Conservation (phyloP, 2,113 vertebrate genomes). For the Himantopus leucocephalus region DNA sequence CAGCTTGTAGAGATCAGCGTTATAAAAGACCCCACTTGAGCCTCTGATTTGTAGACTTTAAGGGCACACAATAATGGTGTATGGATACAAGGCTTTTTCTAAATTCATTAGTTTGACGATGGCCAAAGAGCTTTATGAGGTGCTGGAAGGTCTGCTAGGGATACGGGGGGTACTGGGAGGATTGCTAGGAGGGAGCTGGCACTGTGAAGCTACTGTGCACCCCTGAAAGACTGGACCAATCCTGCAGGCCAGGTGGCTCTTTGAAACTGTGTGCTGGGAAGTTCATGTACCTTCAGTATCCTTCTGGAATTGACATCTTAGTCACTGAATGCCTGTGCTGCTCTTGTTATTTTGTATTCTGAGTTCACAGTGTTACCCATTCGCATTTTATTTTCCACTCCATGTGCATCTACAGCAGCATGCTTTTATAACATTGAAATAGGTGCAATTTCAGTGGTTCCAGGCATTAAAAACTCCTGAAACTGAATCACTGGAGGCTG, state of each 20-base stretch:
- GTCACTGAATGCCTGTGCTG: neutral
- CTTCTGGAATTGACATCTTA: neutral
- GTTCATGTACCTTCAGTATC: neutral
- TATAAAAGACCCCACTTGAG: neutral
- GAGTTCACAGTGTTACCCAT: neutral
- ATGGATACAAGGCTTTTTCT: neutral
- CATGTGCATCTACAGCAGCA: neutral
- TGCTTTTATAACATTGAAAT: neutral
- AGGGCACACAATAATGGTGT: neutral
- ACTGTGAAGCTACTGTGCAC: neutral
- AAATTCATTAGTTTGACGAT: neutral
- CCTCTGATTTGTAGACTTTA: neutral
- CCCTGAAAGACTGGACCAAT: fast-evolving
- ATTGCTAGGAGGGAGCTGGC: neutral
- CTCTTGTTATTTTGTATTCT: neutral
- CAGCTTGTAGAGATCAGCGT: neutral
- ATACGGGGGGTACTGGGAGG: neutral
- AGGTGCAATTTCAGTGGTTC: neutral
- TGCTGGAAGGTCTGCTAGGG: neutral
- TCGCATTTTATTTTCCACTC: neutral
- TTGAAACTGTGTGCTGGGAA: neutral
- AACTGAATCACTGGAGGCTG: neutral
- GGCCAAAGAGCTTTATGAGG: neutral
- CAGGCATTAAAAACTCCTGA: neutral
- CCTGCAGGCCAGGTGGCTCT: neutral